These are phyloP conservation scores for Merodon equestris DNA, from an alignment of 2,888 invertebrate genomes.

Conservation along the genomic window DNA sequence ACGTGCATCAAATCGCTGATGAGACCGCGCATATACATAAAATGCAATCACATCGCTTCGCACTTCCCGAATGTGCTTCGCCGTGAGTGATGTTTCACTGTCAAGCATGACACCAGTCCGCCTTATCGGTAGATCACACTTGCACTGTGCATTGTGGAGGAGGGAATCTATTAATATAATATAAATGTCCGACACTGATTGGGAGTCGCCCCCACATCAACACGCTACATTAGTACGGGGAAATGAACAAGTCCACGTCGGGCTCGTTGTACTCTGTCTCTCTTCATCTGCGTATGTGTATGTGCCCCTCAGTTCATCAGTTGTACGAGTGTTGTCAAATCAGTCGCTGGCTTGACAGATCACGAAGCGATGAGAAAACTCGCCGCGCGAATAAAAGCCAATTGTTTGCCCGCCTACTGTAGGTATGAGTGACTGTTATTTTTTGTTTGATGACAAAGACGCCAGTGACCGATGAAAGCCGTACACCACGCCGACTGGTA, in stretches of 20 bases:
- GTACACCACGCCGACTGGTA: conserved; percentile 20
- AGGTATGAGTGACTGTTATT: conserved; percentile 14
- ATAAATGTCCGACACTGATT: conserved; percentile 11
- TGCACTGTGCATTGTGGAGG: not conserved
- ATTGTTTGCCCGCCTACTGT: conserved; percentile 6
- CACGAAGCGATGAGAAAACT: no score
- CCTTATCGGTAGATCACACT: conserved; percentile 25
- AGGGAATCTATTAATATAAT: conserved; percentile 2
- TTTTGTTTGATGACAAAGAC: conserved; percentile 40
- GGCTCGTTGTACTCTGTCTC: no score
- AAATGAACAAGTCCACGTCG: conserved; percentile 1
- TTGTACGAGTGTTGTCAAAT: no score
- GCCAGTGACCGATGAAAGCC: conserved; percentile 35
- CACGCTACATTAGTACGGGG: conserved; percentile 20
- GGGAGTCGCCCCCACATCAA: conserved; percentile 29
- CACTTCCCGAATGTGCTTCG: conserved; percentile 15
- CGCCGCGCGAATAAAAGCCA: not conserved
- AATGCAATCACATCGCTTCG: conserved; percentile 21
- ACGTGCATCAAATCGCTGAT: conserved; percentile 45
- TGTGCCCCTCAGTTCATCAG: no score
- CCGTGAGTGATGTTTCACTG: conserved; percentile 36
- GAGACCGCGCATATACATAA: conserved; percentile 14
- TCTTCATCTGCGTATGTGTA: no score
- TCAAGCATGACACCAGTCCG: conserved; percentile 44
- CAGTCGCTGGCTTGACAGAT: no score